A percentile compares a stretch with the other conserved stretches of the same genome.
phyloP scores from a whole-genome alignment of 2,888 invertebrate genomes.

The Scelioninae gen. 1 region DNA sequence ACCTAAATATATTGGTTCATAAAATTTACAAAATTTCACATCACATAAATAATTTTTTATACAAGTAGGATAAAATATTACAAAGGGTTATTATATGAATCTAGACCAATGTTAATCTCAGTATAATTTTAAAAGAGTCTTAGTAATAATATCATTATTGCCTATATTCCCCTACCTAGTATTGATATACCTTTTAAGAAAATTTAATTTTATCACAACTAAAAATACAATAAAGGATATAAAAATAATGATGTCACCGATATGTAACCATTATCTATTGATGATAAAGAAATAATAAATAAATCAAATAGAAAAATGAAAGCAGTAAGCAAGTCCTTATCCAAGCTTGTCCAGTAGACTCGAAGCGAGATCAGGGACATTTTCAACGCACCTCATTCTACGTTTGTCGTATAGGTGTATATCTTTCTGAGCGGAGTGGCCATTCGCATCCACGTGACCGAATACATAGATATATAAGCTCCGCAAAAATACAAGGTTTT shows the following conservation, averaged over 20 bases:
- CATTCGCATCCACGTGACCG: slow-evolving; percentile 71
- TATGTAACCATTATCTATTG: slow-evolving; percentile 29
- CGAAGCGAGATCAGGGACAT: slow-evolving; percentile 67
- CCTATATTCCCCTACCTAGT: no score
- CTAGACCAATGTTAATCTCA: no score
- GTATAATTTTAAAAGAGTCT: no score
- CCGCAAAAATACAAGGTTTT: slow-evolving; percentile 79
- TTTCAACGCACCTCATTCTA: slow-evolving; percentile 70
- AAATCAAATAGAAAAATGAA: slow-evolving; percentile 70
- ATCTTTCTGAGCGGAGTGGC: slow-evolving; percentile 69
- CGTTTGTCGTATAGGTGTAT: slow-evolving; percentile 69
- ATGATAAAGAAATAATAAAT: slow-evolving; percentile 55
- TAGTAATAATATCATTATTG: no score
- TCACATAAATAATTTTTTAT: no score
- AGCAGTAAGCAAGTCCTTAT: slow-evolving; percentile 69
- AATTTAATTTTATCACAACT: no score
- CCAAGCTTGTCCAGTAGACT: slow-evolving; percentile 67
- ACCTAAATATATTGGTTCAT: no score
- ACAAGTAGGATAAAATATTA: no score
- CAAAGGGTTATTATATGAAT: no score
- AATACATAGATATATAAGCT: slow-evolving; percentile 70
- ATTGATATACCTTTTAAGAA: no score
- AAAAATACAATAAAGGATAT: neutral
- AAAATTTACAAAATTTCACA: no score
- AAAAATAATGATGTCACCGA: neutral